Base-by-base conservation (phyloP, 2,797 vertebrate species). In the Pangasius macronema region DNA sequence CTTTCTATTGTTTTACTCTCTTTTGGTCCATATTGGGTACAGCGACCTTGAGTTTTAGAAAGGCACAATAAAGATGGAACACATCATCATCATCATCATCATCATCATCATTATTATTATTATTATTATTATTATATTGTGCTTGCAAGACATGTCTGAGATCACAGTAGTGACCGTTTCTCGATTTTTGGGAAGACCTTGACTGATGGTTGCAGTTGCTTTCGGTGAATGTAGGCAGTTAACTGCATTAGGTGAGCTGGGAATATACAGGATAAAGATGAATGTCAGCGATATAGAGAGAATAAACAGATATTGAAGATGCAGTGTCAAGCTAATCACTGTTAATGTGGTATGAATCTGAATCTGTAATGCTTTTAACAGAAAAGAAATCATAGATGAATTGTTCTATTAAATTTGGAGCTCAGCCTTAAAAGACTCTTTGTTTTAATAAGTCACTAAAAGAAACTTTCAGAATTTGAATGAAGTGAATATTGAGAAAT, bases 241-340 rank as follows among this genome's bases (percentile, higher is more conserved):
- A 65, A 46, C 36, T 67, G 18, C 76, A 53, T 67, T 77, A 55
- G 51, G 77, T 79, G 39, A 55, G 22, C 20, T 73, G 49, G 30
- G 55, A 82, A 30, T 51, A 79, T 79, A 10, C 42, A 85, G 46
- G 57, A 82, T 51, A 39, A 63, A 75, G 79, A 88, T 87, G 39
- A 88, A 87, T 88, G 72, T 49, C 75, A 67, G 57, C 0, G 9
- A 67, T 27, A 57, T 27, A 39, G 8, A 77, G 63, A 24, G 75
- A 77, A 68, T 27, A 42, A 67, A 68, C 36, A 39, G 57, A 24
- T 18, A 9, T 24, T 68, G 61, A 16, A 65, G 27, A 46, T 61
- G 49, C 22, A 81, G 22, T 83, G 85, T 85, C 57, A 84, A 27
- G 42, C 13, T 68, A 81, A 86, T 89, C 79, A 87, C 8, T 57